phyloP scores from a whole-genome alignment of 2,113 vertebrate species.

The Ginglymostoma cirratum region DNA sequence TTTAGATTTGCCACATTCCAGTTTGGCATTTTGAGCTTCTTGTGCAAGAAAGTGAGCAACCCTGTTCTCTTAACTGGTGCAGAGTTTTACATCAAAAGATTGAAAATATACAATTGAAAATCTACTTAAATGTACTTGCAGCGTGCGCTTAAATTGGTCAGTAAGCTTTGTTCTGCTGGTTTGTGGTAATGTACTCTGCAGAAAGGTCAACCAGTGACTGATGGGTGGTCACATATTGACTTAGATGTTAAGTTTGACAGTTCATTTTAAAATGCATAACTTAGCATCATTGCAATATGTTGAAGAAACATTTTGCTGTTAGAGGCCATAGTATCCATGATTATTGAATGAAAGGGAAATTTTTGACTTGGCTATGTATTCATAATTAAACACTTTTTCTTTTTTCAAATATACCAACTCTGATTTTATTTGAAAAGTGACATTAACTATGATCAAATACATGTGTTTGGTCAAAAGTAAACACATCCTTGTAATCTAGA shows the following conservation, averaged over 20 bases:
- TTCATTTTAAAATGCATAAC: background rate
- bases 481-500: background rate
- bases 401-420: background rate
- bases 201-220: background rate
- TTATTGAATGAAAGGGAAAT: background rate
- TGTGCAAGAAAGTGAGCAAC: background rate
- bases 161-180: background rate
- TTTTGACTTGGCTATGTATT: background rate
- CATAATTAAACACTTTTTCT: background rate
- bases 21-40: background rate
- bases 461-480: background rate
- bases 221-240: background rate
- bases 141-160: background rate
- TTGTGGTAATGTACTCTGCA: background rate
- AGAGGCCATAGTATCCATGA: background rate
- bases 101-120: background rate
- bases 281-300: background rate
- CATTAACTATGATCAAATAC: background rate
- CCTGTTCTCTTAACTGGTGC: background rate
- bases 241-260: background rate
- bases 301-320: background rate
- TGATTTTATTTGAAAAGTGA: background rate
- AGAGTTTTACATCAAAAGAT: background rate
- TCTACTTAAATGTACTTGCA: background rate
- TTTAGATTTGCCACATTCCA: background rate